These are phyloP conservation scores for Rhabdophis nuchalis DNA, from an alignment of 2,797 vertebrate species.

Conservation along the genomic window DNA sequence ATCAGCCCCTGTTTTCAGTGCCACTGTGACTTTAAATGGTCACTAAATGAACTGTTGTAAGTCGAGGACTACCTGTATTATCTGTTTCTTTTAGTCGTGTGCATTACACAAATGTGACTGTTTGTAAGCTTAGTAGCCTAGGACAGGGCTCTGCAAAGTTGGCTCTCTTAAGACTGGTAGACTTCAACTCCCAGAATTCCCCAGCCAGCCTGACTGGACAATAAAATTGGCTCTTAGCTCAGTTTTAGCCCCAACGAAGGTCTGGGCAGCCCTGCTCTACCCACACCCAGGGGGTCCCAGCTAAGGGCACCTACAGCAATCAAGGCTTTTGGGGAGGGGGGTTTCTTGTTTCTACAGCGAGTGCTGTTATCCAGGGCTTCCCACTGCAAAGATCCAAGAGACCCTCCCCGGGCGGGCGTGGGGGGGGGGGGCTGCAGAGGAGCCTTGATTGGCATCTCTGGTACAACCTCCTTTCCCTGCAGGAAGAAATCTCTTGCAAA, in stretches of 20 bases:
- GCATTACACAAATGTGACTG: background rate
- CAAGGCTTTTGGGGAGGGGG: slow-evolving; percentile 45
- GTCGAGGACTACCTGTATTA: background rate
- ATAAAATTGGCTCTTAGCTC: too few relatives aligned
- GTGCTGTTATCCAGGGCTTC: slow-evolving; percentile 62
- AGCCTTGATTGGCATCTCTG: slow-evolving; percentile 67
- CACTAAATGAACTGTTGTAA: too few relatives aligned
- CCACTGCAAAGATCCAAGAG: slow-evolving; percentile 64
- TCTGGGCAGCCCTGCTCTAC: background rate
- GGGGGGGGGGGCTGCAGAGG: slow-evolving; percentile 64
- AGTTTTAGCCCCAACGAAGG: background rate
- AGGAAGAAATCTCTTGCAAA: slow-evolving; percentile 53
- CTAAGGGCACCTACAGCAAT: slow-evolving; percentile 37
- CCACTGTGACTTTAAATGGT: too few relatives aligned
- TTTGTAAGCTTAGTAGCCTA: background rate
- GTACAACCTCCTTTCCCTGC: slow-evolving; percentile 58
- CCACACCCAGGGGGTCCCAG: slow-evolving; percentile 26
- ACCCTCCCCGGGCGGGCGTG: slow-evolving; percentile 61
- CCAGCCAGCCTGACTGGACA: too few relatives aligned
- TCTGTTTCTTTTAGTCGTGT: background rate
- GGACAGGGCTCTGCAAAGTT: background rate
- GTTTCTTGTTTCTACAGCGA: slow-evolving; percentile 53
- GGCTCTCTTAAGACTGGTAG: too few relatives aligned
- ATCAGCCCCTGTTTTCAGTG: too few relatives aligned
- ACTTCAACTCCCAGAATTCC: too few relatives aligned